Base-by-base conservation (phyloP, 2,113 vertebrate species). In the Hippocampus mohnikei region DNA sequence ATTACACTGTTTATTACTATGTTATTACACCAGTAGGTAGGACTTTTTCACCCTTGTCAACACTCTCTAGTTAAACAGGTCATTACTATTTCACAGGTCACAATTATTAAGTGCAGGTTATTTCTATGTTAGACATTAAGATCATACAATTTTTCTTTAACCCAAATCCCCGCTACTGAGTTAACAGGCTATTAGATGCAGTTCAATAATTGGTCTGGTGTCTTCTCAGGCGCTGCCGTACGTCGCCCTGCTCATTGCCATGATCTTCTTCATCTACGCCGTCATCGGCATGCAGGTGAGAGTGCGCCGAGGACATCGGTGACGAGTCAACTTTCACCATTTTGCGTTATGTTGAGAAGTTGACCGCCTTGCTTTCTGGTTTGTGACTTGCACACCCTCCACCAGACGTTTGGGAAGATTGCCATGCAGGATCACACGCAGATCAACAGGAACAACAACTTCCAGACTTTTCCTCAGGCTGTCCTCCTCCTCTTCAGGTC, bases 261-360 rank as follows among this genome's bases (percentile, higher is more conserved):
- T 96, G 95, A 96, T 97, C 84, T 97, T 97, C 90, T 97, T 97
- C 89, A 96, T 97, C 87, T 97, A 97, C 0, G 95, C 95, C 0
- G 95, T 97, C 75, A 94, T 97, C 1, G 95, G 95, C 42, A 97
- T 97, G 95, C 95, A 96, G 93, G 95, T 94, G 84, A 81, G 76
- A 60, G 13, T 29, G 3, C 27, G 4, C 10, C 4, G 55, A 58
- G 23, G 11, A 58, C 23, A 27, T 62, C 15, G 33, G 13, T 62
- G 5, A 5, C 11, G 6, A 2, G 60, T 16, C 7, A 11, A 62
- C 7, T 40, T 15, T 33, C 3, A 12, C 42, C 42, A 44, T 29
- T 33, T 37, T 29, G n/a, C 27, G 37, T 61, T 9, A 20, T 50
- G 0, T 52, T 0, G 48, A 20, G 48, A 52, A 52, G 48, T 52